Conservation (phyloP, 2,888 invertebrate species). For the Phasia obesa region DNA sequence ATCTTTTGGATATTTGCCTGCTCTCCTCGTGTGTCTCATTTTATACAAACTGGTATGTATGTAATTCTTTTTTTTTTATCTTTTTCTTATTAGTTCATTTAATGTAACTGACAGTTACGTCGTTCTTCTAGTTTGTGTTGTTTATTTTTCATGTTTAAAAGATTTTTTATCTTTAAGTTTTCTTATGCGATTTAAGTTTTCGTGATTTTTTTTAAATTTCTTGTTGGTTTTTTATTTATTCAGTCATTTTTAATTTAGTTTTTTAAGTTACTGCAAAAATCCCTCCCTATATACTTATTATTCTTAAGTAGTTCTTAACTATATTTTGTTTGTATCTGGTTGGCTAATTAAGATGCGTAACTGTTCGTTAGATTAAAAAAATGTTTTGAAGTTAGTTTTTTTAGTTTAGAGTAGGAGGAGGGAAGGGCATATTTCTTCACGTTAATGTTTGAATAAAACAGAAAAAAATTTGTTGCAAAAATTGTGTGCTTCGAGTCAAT, state of each 20-base stretch:
- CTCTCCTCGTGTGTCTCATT: slow-evolving; percentile 51
- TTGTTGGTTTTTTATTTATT: slow-evolving; percentile 51
- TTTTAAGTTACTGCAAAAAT: slow-evolving; percentile 42
- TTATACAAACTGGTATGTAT: no score
- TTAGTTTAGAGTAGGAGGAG: slow-evolving; percentile 41
- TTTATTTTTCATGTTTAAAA: slow-evolving; percentile 43
- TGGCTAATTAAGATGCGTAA: slow-evolving; percentile 76
- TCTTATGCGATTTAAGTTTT: slow-evolving; percentile 58
- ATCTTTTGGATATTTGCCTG: slow-evolving; percentile 39
- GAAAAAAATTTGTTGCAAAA: slow-evolving; percentile 5
- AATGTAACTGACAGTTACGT: slow-evolving; percentile 76
- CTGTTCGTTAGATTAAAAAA: slow-evolving; percentile 40
- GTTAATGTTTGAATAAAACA: no score
- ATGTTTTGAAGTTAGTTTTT: not conserved
- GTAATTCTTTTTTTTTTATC: slow-evolving; percentile 20
- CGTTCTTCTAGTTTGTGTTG: slow-evolving; percentile 58
- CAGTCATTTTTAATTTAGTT: slow-evolving; percentile 62
- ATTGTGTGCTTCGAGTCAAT: no score
- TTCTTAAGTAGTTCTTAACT: slow-evolving; percentile 35
- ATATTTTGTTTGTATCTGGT: slow-evolving; percentile 74
- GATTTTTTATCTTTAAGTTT: slow-evolving; percentile 52
- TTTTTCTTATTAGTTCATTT: slow-evolving; percentile 76
- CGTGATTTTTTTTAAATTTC: slow-evolving; percentile 50
- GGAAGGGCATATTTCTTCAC: no score
- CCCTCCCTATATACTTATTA: slow-evolving; percentile 51